phyloP scores from a whole-genome alignment of 2,113 vertebrate genomes.

The Cariama cristata region DNA sequence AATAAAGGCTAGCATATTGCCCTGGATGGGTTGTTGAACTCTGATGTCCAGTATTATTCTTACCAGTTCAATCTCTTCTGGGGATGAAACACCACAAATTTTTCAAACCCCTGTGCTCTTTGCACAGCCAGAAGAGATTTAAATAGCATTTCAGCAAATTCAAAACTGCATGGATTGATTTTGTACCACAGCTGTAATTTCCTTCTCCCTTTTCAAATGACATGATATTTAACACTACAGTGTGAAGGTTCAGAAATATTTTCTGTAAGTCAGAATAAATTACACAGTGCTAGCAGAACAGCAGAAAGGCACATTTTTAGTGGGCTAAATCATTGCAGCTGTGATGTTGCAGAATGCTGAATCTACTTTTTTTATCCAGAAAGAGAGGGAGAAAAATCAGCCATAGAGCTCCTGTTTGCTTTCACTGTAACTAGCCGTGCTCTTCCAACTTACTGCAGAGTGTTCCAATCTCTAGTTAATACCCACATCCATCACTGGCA shows the following conservation, averaged over 20 bases:
- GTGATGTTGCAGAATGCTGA: not conserved
- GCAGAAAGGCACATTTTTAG: not conserved
- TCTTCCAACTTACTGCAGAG: not conserved
- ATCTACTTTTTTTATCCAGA: not conserved
- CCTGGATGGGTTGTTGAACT: not conserved
- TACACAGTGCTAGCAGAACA: not conserved
- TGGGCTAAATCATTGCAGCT: not conserved
- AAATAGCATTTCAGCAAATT: not conserved
- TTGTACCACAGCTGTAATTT: not conserved
- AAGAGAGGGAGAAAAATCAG: not conserved
- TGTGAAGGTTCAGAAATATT: not conserved
- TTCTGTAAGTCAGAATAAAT: slow-evolving; percentile 34
- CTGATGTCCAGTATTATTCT: not conserved
- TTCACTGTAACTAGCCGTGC: not conserved
- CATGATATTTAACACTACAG: slow-evolving; percentile 5
- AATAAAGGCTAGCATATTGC: not conserved
- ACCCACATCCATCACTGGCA: not conserved
- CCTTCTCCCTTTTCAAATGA: not conserved
- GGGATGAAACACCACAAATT: not conserved
- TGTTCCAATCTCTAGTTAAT: not conserved
- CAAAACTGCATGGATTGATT: not conserved
- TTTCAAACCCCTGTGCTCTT: not conserved
- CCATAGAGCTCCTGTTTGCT: not conserved
- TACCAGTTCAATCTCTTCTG: not conserved
- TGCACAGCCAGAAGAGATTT: not conserved